A percentile compares a stretch with the other conserved stretches of the same genome.
phyloP scores from a whole-genome alignment of 2,888 invertebrate genomes.

The Teinopalpus imperialis region DNA sequence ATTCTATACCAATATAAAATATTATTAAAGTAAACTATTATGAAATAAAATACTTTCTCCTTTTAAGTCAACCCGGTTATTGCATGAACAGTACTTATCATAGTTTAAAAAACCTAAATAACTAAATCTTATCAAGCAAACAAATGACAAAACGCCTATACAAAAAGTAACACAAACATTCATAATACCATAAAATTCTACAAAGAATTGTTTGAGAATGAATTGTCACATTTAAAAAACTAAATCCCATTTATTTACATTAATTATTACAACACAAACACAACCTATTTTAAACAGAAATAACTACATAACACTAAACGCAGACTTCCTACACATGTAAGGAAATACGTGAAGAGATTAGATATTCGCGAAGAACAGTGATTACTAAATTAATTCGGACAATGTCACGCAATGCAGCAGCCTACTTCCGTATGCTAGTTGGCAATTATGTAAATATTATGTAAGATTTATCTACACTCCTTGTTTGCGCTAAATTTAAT shows the following conservation, averaged over 20 bases:
- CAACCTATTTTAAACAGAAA: conserved; percentile 4
- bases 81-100: no score
- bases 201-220: no score
- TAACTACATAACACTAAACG: conserved; percentile 11
- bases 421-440: conserved; percentile 18
- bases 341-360: conserved; percentile 4
- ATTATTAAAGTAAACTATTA: no score
- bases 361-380: conserved; percentile 11
- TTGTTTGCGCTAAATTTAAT: conserved; percentile 26
- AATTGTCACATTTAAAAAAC: no score
- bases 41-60: not conserved
- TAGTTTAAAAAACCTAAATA: no score
- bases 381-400: conserved; percentile 29
- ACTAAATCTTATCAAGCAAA: conserved; percentile 4
- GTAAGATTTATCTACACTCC: conserved; percentile 28
- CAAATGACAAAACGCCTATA: not conserved
- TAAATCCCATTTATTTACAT: no score
- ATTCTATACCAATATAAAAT: no score
- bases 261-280: not conserved
- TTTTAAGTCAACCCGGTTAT: no score
- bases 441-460: conserved; percentile 3
- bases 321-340: conserved; percentile 16
- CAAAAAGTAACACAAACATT: not conserved
- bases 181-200: no score
- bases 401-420: conserved; percentile 26